Percentiles rank a stretch among this genome's conserved stretches.
Conservation (phyloP, 2,113 vertebrate species). For the Gyps fulvus region DNA sequence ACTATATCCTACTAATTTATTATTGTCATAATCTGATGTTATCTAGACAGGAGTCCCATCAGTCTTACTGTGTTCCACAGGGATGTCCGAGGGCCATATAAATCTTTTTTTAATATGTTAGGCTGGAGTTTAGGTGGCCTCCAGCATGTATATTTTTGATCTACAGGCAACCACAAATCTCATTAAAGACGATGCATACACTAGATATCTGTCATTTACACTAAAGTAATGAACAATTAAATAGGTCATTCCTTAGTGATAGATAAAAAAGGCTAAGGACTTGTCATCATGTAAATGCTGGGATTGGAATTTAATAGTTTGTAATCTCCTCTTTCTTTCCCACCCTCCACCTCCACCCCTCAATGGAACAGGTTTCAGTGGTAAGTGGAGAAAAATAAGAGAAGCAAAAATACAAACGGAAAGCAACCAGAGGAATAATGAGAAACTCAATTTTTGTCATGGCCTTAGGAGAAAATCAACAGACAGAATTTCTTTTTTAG, state of each 20-base stretch:
- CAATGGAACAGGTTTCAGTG: background rate
- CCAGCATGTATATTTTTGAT: background rate
- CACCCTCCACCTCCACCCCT: background rate
- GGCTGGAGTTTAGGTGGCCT: background rate
- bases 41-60: background rate
- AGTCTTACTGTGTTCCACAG: background rate
- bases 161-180: background rate
- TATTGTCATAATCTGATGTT: background rate
- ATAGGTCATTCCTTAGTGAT: background rate
- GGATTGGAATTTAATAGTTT: background rate
- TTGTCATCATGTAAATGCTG: background rate
- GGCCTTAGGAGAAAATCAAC: background rate
- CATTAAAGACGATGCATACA: background rate
- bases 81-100: background rate
- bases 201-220: background rate
- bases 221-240: background rate
- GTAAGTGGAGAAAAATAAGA: background rate
- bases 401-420: background rate
- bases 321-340: background rate
- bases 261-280: background rate
- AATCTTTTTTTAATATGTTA: background rate
- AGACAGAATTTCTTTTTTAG: background rate
- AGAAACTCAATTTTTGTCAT: background rate
- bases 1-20: background rate
- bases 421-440: background rate